Base-by-base conservation (phyloP, 2,888 invertebrate species). In the Caenorhabditis auriculariae region DNA sequence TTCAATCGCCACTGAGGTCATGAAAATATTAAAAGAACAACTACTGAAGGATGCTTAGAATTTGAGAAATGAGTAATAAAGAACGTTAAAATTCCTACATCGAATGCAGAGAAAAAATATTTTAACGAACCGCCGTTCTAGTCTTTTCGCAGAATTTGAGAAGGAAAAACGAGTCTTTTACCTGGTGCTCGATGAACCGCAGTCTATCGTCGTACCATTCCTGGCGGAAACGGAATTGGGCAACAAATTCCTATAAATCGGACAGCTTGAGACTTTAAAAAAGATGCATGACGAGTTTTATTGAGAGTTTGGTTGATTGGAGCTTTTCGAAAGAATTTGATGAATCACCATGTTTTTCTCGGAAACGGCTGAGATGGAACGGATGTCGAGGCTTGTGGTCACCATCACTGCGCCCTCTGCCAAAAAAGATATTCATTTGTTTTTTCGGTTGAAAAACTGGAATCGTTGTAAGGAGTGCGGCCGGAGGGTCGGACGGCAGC, bases 181-280 rank as follows among this genome's bases (percentile, higher is more conserved):
- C 61, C 28, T 69, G 58, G 37, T 69, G 64, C 23, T 72, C 66
- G 28, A 68, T 69, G 60, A 78, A 81, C 19, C 72, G 44, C n/a
- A 81, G 64, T 29, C 81, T 67, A 42, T 77, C 75, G 42, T 81
- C 81, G 48, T 67, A 76, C 81, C 81, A 81, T 60, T 78, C 74
- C 52, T 81, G 81, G 23, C 81, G 77, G 45, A 81, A 77, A 12
- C 80, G 77, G 43, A 81, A 81, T 49, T 81, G 81, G 1, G 78
- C 81, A 7, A 79, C 78, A 51, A 76, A 81, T 46, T 81, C 81
- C 77, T 78, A 48, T 24, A 72, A 45, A n/a, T 4, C 38, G 27
- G 3, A 42, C 24, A 49, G 23, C 15, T 6, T 9, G 26, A 4
- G 15, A 21, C 19, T 12, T 9, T 15, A 41, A n/a, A n/a, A n/a